Conservation (phyloP, 2,113 vertebrate genomes). For the Cyanoramphus novaezelandiae region DNA sequence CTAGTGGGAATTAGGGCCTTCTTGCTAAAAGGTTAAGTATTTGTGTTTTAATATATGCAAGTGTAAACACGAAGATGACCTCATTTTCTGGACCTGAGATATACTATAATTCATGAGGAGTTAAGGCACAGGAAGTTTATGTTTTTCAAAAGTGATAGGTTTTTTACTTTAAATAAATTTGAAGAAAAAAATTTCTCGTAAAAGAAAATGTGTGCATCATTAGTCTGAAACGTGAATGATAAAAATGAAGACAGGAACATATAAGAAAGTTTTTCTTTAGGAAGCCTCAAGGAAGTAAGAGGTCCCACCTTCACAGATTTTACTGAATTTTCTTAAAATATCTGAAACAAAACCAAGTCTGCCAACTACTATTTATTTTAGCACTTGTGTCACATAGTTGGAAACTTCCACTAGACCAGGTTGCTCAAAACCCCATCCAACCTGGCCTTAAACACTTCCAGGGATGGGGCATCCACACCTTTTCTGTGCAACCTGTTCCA, state of each 20-base stretch:
- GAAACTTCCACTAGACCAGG: not conserved
- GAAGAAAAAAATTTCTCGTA: not conserved
- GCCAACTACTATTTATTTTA: not conserved
- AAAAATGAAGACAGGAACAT: not conserved
- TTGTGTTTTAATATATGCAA: not conserved
- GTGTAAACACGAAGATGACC: not conserved
- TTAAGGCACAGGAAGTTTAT: not conserved
- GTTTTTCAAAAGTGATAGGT: not conserved
- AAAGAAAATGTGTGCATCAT: fast-evolving
- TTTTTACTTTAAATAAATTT: not conserved
- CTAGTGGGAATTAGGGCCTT: not conserved
- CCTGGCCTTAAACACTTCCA: not conserved
- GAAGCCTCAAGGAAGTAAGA: not conserved
- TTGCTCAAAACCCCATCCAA: not conserved
- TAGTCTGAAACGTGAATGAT: not conserved
- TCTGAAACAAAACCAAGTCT: not conserved
- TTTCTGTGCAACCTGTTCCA: not conserved
- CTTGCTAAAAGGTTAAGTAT: not conserved
- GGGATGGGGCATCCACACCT: not conserved
- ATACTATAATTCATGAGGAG: not conserved
- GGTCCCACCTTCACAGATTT: not conserved
- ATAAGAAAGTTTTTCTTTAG: not conserved
- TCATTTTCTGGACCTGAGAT: not conserved
- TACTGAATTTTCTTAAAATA: not conserved
- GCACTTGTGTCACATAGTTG: not conserved